A percentile compares a stretch with the other conserved stretches of the same genome.
These are phyloP conservation scores for Andrena haemorrhoa DNA, from an alignment of 2,888 invertebrate genomes.

Conservation along the genomic window DNA sequence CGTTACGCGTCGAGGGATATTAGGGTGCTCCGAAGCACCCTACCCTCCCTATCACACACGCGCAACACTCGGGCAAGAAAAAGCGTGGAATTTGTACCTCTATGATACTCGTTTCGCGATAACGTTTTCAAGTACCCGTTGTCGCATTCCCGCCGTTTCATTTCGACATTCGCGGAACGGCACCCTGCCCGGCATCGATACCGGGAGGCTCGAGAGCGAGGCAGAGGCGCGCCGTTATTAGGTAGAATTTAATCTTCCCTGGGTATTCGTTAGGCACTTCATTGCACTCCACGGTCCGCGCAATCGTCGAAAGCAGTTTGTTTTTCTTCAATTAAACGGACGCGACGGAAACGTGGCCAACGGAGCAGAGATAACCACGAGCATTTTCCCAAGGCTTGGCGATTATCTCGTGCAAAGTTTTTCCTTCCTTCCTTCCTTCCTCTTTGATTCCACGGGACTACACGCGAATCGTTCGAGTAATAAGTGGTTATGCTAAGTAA, in stretches of 20 bases:
- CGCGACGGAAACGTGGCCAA: not conserved
- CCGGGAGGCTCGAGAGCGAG: slow-evolving; percentile 23
- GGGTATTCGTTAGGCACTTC: slow-evolving; percentile 38
- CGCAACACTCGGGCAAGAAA: slow-evolving; percentile 43
- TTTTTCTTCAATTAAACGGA: not conserved
- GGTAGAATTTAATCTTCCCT: slow-evolving; percentile 68
- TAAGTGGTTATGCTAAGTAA: slow-evolving; percentile 22
- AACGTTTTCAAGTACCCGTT: slow-evolving; percentile 64
- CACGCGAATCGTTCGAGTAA: slow-evolving; percentile 9
- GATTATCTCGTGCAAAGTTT: not conserved
- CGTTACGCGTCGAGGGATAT: slow-evolving; percentile 74
- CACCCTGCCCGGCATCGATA: slow-evolving; percentile 57
- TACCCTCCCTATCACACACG: slow-evolving; percentile 33
- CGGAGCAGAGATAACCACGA: not conserved
- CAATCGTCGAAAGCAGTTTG: slow-evolving; percentile 4
- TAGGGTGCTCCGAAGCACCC: slow-evolving; percentile 69
- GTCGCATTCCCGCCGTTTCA: slow-evolving; percentile 79
- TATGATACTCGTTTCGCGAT: slow-evolving; percentile 70
- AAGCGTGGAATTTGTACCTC: slow-evolving; percentile 70
- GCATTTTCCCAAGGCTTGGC: not conserved
- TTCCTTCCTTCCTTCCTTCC: too few relatives aligned
- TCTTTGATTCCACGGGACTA: not conserved
- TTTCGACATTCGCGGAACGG: slow-evolving; percentile 69
- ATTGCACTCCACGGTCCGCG: slow-evolving; percentile 22
- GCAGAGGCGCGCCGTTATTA: slow-evolving; percentile 60